Percentiles rank a stretch among this genome's conserved stretches.
Conservation (phyloP, 2,797 vertebrate species). For the Aythya fuligula region DNA sequence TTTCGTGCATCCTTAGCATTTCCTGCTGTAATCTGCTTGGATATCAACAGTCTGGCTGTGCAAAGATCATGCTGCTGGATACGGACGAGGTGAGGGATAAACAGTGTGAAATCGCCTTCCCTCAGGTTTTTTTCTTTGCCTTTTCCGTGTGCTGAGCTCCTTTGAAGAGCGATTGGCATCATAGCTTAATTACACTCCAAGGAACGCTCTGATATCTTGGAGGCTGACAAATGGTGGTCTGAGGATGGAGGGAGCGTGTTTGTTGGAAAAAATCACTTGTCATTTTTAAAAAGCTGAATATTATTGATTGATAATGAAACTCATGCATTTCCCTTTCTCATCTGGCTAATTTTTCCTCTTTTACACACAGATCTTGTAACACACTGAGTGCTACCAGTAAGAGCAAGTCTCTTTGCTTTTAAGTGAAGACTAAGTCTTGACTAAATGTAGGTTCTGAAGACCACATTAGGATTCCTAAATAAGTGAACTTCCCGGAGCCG, state of each 20-base stretch:
- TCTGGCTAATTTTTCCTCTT: neutral
- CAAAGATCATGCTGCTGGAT: neutral
- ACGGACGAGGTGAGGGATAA: neutral
- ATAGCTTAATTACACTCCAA: slow-evolving; percentile 67
- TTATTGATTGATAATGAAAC: slow-evolving; percentile 41
- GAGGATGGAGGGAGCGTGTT: slow-evolving; percentile 37
- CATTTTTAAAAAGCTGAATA: slow-evolving; percentile 37
- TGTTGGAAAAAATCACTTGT: slow-evolving; percentile 48
- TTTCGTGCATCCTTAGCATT: slow-evolving; percentile 51
- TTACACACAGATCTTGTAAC: neutral
- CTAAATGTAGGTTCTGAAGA: neutral
- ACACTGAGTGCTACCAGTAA: neutral
- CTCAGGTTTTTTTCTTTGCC: neutral
- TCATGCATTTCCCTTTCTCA: neutral
- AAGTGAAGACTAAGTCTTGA: neutral
- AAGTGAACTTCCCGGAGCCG: neutral
- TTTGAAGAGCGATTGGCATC: slow-evolving; percentile 45
- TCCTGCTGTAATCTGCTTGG: slow-evolving; percentile 56
- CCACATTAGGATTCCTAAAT: neutral
- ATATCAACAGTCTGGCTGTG: slow-evolving; percentile 17
- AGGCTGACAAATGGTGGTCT: slow-evolving; percentile 53
- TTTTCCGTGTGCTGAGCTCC: slow-evolving; percentile 36
- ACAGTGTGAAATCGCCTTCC: neutral
- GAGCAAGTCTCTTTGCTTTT: neutral
- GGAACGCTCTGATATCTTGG: slow-evolving; percentile 39